These are phyloP conservation scores for Auanema sp. DNA, from an alignment of 2,888 invertebrate species.

Conservation along the genomic window DNA sequence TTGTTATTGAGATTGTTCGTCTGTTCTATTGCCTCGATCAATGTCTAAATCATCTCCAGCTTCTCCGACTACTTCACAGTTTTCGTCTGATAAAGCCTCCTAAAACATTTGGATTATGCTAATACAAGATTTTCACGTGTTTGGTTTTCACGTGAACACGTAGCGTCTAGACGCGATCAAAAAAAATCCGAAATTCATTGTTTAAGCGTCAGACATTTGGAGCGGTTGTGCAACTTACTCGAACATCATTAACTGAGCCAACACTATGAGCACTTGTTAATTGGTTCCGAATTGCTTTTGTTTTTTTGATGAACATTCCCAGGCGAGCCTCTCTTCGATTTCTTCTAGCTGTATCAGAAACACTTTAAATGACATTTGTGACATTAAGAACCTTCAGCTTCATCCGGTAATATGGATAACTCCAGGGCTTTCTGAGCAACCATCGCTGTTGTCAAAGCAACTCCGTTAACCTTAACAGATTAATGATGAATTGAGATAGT, in stretches of 20 bases:
- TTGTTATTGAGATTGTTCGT: not conserved
- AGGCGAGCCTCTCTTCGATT: not conserved
- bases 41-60: conserved; percentile 15
- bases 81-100: not conserved
- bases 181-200: too few relatives aligned
- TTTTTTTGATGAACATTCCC: conserved; percentile 7
- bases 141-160: not conserved
- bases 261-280: too few relatives aligned
- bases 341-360: not conserved
- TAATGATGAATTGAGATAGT: conserved; percentile 1
- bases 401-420: conserved; percentile 59
- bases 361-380: not conserved
- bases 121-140: not conserved
- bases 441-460: conserved; percentile 60
- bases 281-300: not conserved
- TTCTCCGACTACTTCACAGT: conserved; percentile 6
- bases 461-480: conserved; percentile 54
- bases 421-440: conserved; percentile 60
- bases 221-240: too few relatives aligned
- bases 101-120: conserved; percentile 1
- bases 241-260: too few relatives aligned
- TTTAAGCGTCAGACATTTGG: too few relatives aligned
- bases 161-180: too few relatives aligned
- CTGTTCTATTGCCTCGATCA: conserved; percentile 8
- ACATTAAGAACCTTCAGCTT: conserved; percentile 37